Percentiles rank a stretch among this genome's conserved stretches.
Evolutionary conservation across 2,888 invertebrate species (phyloP).

Genomic region (Calliscelio sp.): DNA sequence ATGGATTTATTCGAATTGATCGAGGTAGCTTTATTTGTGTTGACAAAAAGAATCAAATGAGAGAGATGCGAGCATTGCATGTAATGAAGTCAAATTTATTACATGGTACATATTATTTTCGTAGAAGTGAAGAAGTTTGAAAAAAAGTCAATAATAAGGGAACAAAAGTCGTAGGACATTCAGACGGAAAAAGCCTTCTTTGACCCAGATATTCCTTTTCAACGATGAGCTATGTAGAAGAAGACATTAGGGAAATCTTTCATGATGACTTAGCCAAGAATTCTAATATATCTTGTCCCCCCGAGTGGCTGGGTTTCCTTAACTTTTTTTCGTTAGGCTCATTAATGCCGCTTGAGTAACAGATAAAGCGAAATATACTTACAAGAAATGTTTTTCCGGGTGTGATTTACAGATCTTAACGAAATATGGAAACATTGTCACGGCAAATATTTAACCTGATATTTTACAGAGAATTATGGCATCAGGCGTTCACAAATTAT

Average conservation of each 20-base stretch:
- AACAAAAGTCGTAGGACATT: slow-evolving; percentile 59
- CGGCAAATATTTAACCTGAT: too few species aligned
- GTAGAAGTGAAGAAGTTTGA: slow-evolving; percentile 56
- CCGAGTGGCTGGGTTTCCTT: slow-evolving; percentile 45
- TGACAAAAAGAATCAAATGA: slow-evolving; percentile 14
- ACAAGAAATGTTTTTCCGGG: slow-evolving; percentile 23
- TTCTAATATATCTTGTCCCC: slow-evolving; percentile 76
- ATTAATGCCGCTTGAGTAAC: slow-evolving; percentile 46
- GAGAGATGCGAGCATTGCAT: neutral
- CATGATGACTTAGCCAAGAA: slow-evolving; percentile 76
- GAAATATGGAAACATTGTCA: slow-evolving; percentile 30
- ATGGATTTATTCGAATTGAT: slow-evolving; percentile 38
- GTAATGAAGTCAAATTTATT: slow-evolving; percentile 60
- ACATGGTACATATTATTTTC: slow-evolving; percentile 50
- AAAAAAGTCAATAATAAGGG: slow-evolving; percentile 60
- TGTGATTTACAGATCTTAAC: slow-evolving; percentile 21
- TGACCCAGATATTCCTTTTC: slow-evolving; percentile 75
- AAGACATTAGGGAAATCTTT: slow-evolving; percentile 80
- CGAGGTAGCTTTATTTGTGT: slow-evolving; percentile 31
- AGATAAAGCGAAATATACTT: slow-evolving; percentile 43
- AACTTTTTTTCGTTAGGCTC: slow-evolving; percentile 44
- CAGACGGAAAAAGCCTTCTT: slow-evolving; percentile 54
- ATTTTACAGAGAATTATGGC: too few species aligned
- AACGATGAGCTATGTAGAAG: slow-evolving; percentile 72
- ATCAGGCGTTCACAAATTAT: too few species aligned